Evolutionary conservation across 1,140 invertebrate species (phyloP).

Genomic region (Eurytemora carolleeae): DNA sequence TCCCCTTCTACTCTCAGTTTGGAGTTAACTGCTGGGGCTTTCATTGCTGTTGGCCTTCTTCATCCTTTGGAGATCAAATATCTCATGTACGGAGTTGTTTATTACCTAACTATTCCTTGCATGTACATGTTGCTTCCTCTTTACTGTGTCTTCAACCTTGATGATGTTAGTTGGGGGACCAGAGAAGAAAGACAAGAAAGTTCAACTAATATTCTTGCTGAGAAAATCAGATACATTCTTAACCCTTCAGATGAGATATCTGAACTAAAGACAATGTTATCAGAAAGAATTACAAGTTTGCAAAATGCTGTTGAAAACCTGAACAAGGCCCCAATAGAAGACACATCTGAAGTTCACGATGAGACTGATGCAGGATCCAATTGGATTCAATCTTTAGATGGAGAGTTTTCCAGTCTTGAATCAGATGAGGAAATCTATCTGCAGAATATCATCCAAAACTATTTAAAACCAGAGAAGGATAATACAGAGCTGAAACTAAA

Average conservation of each 20-base stretch:
- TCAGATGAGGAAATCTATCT: conserved; percentile 13
- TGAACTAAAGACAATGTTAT: conserved; percentile 47
- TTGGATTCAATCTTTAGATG: conserved; percentile 25
- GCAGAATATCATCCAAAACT: conserved; percentile 7
- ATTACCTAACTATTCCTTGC: conserved; percentile 85
- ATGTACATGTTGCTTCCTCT: conserved; percentile 92
- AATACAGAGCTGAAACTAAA: conserved; percentile 6
- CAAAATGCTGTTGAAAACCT: conserved; percentile 71
- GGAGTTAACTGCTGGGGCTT: conserved; percentile 62
- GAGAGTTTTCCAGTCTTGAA: conserved; percentile 13
- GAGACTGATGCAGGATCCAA: conserved; percentile 10
- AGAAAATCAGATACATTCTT: conserved; percentile 44
- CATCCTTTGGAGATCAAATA: conserved; percentile 98
- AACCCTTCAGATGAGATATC: conserved; percentile 91
- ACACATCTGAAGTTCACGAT: conserved; percentile 22
- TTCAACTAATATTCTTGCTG: neutral
- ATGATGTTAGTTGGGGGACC: conserved; percentile 95
- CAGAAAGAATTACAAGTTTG: conserved; percentile 49
- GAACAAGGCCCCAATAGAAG: conserved; percentile 60
- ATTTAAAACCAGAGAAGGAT: conserved; percentile 15
- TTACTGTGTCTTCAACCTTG: conserved; percentile 92
- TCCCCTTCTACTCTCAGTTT: conserved; percentile 91
- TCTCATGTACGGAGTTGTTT: conserved; percentile 78
- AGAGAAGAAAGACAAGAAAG: conserved; percentile 31
- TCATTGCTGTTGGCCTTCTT: conserved; percentile 83